Conservation (phyloP, 2,888 invertebrate species). For the Sarcophaga caerulescens region DNA sequence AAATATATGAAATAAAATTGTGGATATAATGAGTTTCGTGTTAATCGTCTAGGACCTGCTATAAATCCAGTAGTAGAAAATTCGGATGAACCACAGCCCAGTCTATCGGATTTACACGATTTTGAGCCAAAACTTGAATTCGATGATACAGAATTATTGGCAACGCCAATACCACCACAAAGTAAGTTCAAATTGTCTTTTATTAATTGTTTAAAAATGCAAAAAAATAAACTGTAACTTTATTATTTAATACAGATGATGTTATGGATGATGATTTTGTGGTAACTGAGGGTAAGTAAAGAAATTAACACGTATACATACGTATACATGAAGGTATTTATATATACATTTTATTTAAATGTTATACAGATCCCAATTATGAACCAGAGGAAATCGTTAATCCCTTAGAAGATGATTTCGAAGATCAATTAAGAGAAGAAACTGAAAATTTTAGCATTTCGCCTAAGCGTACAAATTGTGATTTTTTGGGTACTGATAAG, state of each 20-base stretch:
- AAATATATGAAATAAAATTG: constrained; percentile 54
- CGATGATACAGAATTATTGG: constrained; percentile 94
- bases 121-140: constrained; percentile 85
- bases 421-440: constrained; percentile 80
- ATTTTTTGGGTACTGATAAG: constrained; percentile 86
- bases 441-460: constrained; percentile 63
- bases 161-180: constrained; percentile 83
- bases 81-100: constrained; percentile 90
- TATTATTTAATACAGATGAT: constrained; percentile 74
- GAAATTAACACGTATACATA: background rate
- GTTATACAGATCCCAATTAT: constrained; percentile 73
- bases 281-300: constrained; percentile 76
- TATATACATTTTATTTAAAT: background rate
- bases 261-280: constrained; percentile 80
- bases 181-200: constrained; percentile 82
- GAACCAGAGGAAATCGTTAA: constrained; percentile 76
- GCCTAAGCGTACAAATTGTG: constrained; percentile 77
- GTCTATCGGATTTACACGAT: constrained; percentile 94
- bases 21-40: constrained; percentile 68
- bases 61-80: constrained; percentile 81
- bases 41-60: constrained; percentile 76
- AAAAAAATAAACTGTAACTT: background rate
- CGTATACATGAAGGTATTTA: no score
- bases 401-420: constrained; percentile 79
- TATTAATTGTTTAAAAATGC: background rate